Percentiles rank a stretch among this genome's conserved stretches.
Conservation (phyloP, 2,113 vertebrate genomes). For the Alouatta palliata region DNA sequence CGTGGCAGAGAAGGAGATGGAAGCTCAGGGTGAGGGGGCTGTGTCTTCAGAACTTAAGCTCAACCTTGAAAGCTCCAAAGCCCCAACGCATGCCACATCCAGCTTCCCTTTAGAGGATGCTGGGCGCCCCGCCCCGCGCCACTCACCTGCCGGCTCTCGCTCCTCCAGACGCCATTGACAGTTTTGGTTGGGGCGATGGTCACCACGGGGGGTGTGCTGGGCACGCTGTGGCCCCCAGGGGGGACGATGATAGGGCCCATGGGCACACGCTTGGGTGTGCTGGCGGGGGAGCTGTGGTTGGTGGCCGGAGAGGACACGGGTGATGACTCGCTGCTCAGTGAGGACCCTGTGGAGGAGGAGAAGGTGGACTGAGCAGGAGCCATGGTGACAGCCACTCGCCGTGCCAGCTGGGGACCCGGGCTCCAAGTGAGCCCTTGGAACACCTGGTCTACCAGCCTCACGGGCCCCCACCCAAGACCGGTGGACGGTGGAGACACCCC, state of each 20-base stretch:
- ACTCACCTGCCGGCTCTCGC: constrained; percentile 94
- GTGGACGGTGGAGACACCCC: not conserved
- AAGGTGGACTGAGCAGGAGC: not conserved
- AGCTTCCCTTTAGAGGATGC: accelerated
- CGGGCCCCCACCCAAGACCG: not conserved
- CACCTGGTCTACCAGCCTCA: not conserved
- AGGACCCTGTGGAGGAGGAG: constrained; percentile 87
- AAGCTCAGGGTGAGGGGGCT: not conserved
- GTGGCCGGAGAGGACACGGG: constrained; percentile 97
- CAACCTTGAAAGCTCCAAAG: not conserved
- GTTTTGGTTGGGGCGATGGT: constrained; percentile 99
- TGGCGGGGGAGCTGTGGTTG: constrained; percentile 98
- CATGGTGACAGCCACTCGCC: accelerated
- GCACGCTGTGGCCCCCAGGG: constrained; percentile 93
- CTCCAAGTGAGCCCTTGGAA: not conserved
- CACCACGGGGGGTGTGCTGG: constrained; percentile 97
- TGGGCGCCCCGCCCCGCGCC: accelerated
- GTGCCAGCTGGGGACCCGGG: not conserved
- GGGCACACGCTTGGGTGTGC: constrained; percentile 96
- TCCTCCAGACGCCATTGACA: constrained; percentile 97
- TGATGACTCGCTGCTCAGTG: constrained; percentile 98
- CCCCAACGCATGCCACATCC: not conserved
- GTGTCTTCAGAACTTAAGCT: not conserved
- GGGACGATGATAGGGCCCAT: constrained; percentile 96
- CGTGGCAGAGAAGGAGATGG: not conserved